Percentiles rank a stretch among this genome's conserved stretches.
These are phyloP conservation scores for Oscheius sp. DNA, from an alignment of 2,888 invertebrate genomes.

Conservation along the genomic window DNA sequence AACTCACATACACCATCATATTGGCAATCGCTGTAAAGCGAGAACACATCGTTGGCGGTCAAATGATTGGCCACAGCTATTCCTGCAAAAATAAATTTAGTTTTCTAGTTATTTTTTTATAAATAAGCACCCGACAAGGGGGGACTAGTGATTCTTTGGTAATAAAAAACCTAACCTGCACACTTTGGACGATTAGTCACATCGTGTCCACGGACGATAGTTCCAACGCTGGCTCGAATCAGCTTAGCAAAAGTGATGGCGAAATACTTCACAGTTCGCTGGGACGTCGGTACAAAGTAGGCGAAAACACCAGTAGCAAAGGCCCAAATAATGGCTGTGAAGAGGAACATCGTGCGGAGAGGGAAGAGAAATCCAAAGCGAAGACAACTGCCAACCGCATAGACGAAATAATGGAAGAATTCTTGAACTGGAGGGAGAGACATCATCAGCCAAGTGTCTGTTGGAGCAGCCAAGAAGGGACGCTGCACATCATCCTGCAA, in stretches of 20 bases:
- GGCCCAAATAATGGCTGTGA: conserved; percentile 46
- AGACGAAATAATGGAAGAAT: conserved; percentile 15
- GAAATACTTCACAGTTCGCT: conserved; percentile 32
- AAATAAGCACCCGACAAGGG: neutral
- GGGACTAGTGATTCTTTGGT: neutral
- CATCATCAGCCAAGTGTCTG: conserved; percentile 15
- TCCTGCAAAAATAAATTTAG: conserved; percentile 35
- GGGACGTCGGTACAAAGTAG: neutral
- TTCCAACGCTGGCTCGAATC: conserved; percentile 56
- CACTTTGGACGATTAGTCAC: conserved; percentile 48
- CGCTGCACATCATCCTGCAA: conserved; percentile 40
- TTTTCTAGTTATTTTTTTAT: neutral
- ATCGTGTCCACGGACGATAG: conserved; percentile 52
- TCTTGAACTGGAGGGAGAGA: neutral
- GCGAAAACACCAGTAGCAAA: conserved; percentile 36
- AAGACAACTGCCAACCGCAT: conserved; percentile 18
- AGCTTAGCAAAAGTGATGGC: conserved; percentile 58
- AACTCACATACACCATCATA: conserved; percentile 37
- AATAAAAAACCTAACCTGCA: conserved; percentile 39
- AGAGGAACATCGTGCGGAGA: conserved; percentile 47
- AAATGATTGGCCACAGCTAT: conserved; percentile 62
- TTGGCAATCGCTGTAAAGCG: conserved; percentile 55
- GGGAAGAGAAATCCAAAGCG: conserved; percentile 52
- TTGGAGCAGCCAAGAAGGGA: conserved; percentile 29
- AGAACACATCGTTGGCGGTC: conserved; percentile 62